Evolutionary conservation across 2,113 vertebrate species (phyloP).

Genomic region (Eclectus roratus): DNA sequence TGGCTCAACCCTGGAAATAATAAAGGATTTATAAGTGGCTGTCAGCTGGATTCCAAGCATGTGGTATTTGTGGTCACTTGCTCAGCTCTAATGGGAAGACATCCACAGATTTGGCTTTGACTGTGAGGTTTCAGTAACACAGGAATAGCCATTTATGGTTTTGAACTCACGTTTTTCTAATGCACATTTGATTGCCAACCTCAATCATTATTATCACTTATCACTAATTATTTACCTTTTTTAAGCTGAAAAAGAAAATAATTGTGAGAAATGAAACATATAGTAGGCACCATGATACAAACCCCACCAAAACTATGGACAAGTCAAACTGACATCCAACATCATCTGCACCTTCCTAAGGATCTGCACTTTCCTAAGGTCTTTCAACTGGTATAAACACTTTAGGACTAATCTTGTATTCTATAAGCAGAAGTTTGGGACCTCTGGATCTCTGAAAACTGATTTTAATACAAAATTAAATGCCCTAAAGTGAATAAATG

Average conservation of each 20-base stretch:
- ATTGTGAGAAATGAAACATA: neutral
- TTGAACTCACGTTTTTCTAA: neutral
- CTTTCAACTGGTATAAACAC: rapidly evolving
- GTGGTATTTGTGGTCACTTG: rapidly evolving
- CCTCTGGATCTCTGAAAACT: neutral
- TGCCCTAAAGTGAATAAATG: neutral
- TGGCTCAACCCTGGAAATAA: neutral
- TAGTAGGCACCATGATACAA: neutral
- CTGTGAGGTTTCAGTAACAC: rapidly evolving
- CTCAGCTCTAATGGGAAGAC: neutral
- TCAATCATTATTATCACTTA: neutral
- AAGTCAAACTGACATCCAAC: neutral
- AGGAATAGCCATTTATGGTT: neutral
- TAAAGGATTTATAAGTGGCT: rapidly evolving
- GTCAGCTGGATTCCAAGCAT: neutral
- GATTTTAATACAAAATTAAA: neutral
- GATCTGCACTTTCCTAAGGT: neutral
- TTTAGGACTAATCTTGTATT: rapidly evolving
- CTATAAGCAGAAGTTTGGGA: neutral
- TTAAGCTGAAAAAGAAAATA: neutral
- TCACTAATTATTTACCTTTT: neutral
- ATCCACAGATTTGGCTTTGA: neutral
- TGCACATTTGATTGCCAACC: neutral
- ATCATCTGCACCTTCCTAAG: neutral
- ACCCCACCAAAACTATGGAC: neutral